phyloP scores from a whole-genome alignment of 2,888 invertebrate genomes.

The Thyatira batis region DNA sequence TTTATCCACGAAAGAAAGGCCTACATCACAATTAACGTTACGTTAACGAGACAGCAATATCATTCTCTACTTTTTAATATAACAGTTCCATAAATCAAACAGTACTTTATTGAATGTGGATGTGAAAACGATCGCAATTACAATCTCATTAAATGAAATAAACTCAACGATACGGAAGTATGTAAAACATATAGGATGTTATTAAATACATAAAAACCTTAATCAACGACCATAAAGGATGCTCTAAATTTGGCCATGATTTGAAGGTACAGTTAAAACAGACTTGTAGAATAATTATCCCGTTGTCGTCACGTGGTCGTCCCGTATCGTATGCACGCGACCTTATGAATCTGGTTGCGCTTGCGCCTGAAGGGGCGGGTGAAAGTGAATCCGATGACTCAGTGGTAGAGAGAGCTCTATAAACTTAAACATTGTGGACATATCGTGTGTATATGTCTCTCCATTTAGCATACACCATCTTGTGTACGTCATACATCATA shows the following conservation, averaged over 20 bases:
- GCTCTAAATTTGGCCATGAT: background rate
- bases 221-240: background rate
- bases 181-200: background rate
- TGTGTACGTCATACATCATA: conserved; percentile 15
- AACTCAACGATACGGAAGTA: background rate
- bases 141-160: too few species aligned
- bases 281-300: too few species aligned
- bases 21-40: too few species aligned
- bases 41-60: too few species aligned
- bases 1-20: background rate
- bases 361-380: conserved; percentile 48
- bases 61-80: background rate
- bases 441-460: conserved; percentile 23
- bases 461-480: conserved; percentile 17
- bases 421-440: conserved; percentile 46
- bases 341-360: conserved; percentile 13
- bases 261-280: background rate
- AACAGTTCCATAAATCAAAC: background rate
- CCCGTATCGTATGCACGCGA: background rate
- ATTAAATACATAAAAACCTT: background rate
- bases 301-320: background rate
- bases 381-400: conserved; percentile 74
- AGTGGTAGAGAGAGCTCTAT: conserved; percentile 52
- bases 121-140: too few species aligned
- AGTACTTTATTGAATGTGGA: background rate